Evolutionary conservation across 2,888 invertebrate species (phyloP), one percentile per base, ranked within the genome.

Genomic region (Watsonalla binaria): DNA sequence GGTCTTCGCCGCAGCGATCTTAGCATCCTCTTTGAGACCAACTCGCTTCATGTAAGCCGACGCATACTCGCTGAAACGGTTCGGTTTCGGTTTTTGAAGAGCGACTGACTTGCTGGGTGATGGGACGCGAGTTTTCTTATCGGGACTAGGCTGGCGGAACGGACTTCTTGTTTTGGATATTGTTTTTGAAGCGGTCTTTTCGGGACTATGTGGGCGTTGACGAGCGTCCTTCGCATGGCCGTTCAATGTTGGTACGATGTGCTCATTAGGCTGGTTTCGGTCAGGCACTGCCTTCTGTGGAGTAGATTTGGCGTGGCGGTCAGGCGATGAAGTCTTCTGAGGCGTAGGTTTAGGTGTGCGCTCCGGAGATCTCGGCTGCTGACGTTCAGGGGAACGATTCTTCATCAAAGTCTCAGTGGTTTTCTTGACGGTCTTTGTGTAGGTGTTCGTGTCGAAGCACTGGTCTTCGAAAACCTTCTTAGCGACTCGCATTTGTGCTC

Each of bases 401-500:
- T 70, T 80, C 13, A 70, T 61, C 51, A 74, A 69, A 15, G 63
- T 68, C 6, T 69, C 64, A 51, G 72, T 66, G 54, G 71, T 75
- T 58, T 83, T 59, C 60, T 71, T 83, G 52, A 68, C 68, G 33
- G 69, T 71, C 72, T 69, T 82, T 49, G 67, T 71, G 54, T 74
- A 59, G 51, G 67, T 73, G 15, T 70, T 71, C 58, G 71, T 68
- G 50, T 74, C 70, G 33, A 66, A 54, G 24, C 57, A 51, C 14
- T 80, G 72, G 39, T 71, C 70, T 61, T 92, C 92, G 35, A 90
- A 88, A 61, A 92, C 87, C 66, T 94, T 94, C 75, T 93, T 94
- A 7, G 95, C 94, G 14, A 94, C 78, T 59, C 96, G 92, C 58
- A 96, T 95, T 81, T 96, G 96, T 4, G 95, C 92, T 59, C 96